Evolutionary conservation across 1,140 invertebrate genomes (phyloP).

Genomic region (Neodiprion fabricii): DNA sequence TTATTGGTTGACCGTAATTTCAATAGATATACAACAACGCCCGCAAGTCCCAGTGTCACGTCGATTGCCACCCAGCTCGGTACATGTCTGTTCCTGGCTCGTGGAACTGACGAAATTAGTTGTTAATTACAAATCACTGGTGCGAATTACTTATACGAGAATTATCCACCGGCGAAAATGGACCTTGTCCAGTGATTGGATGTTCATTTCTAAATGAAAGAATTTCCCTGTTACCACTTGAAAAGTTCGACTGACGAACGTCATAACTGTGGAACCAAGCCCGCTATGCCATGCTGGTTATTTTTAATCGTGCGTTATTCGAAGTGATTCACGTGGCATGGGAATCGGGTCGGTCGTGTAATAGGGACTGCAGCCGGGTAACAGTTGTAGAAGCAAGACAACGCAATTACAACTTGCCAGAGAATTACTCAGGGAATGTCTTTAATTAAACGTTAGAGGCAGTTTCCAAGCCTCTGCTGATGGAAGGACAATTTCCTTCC

Average conservation of each 20-base stretch:
- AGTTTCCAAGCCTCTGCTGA: slow-evolving; percentile 60
- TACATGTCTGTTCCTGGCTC: background rate
- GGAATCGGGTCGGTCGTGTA: too few relatives aligned
- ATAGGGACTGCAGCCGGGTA: slow-evolving; percentile 40
- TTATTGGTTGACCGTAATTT: slow-evolving; percentile 35
- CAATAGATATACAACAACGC: slow-evolving; percentile 39
- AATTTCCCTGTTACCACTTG: too few relatives aligned
- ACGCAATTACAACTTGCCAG: slow-evolving; percentile 54
- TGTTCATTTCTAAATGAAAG: too few relatives aligned
- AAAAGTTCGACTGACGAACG: too few relatives aligned
- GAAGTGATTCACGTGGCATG: too few relatives aligned
- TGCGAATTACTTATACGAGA: background rate
- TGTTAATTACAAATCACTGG: slow-evolving; percentile 1
- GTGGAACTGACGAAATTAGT: background rate
- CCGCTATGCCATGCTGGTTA: too few relatives aligned
- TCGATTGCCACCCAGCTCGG: slow-evolving; percentile 32
- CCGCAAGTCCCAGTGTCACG: slow-evolving; percentile 37
- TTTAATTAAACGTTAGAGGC: slow-evolving; percentile 62
- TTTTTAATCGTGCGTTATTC: too few relatives aligned
- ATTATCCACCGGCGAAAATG: background rate
- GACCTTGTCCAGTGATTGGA: too few relatives aligned
- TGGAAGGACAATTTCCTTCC: slow-evolving; percentile 61
- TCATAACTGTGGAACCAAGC: too few relatives aligned
- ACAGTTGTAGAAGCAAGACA: slow-evolving; percentile 58
- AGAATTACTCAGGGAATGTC: slow-evolving; percentile 58